Percentiles rank a stretch among this genome's conserved stretches.
These are phyloP conservation scores for Ctenosaura bakeri DNA, from an alignment of 2,797 vertebrate species.

Conservation along the genomic window DNA sequence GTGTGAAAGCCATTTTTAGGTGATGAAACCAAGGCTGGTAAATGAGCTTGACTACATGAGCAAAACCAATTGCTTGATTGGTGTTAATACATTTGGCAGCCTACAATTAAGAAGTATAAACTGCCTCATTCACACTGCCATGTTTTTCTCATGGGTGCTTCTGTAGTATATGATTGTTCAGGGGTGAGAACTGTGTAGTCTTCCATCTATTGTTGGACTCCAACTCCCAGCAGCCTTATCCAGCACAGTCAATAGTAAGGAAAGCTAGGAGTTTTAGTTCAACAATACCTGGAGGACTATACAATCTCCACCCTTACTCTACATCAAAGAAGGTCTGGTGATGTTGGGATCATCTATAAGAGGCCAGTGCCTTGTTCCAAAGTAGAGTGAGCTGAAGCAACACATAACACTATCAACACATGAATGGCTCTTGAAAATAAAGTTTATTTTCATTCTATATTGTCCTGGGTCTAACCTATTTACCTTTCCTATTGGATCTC, in stretches of 20 bases:
- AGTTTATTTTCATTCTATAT: not conserved
- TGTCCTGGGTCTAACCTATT: rapidly evolving
- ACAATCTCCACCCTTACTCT: too few relatives aligned
- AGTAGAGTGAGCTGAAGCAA: not conserved
- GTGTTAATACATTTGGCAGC: not conserved
- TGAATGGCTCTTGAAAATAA: not conserved
- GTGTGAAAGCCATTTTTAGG: not conserved
- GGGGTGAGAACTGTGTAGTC: too few relatives aligned
- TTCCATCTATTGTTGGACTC: too few relatives aligned
- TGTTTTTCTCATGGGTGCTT: not conserved
- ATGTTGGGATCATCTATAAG: not conserved
- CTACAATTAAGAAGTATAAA: not conserved
- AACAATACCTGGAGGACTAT: too few relatives aligned
- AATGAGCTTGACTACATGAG: too few relatives aligned
- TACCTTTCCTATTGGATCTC: conserved; percentile 95
- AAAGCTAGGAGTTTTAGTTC: too few relatives aligned
- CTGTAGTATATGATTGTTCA: not conserved
- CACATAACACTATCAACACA: not conserved
- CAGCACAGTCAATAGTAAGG: too few relatives aligned
- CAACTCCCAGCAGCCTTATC: too few relatives aligned
- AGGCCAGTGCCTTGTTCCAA: not conserved
- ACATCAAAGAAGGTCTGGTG: not conserved
- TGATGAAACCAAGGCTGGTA: not conserved
- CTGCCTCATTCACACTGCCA: not conserved
- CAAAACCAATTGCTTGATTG: not conserved